Conservation (phyloP, 2,888 invertebrate genomes). For the Microctonus brassicae region DNA sequence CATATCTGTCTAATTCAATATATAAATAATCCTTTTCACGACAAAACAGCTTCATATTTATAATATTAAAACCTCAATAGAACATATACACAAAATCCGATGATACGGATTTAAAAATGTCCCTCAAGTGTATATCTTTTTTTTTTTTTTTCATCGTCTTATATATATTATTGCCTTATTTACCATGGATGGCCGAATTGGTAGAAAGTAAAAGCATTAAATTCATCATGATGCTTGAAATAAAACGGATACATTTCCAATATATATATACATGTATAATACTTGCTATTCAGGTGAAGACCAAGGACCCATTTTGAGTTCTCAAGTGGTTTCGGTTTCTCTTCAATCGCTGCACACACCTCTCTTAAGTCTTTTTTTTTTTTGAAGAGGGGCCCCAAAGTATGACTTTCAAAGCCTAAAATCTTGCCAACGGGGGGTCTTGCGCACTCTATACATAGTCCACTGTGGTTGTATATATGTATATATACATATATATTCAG, state of each 20-base stretch:
- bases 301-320: slow-evolving; percentile 53
- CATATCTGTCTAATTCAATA: too few relatives aligned
- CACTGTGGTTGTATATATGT: too few relatives aligned
- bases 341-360: slow-evolving; percentile 24
- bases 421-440: slow-evolving; percentile 61
- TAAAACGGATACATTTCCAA: slow-evolving; percentile 9
- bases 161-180: slow-evolving; percentile 53
- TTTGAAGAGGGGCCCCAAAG: slow-evolving; percentile 46
- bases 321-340: slow-evolving; percentile 61
- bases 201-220: not conserved
- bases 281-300: slow-evolving; percentile 48
- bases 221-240: not conserved
- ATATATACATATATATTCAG: too few relatives aligned
- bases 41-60: too few relatives aligned
- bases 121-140: slow-evolving; percentile 17
- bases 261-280: slow-evolving; percentile 19
- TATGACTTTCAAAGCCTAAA: slow-evolving; percentile 64
- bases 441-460: slow-evolving; percentile 43
- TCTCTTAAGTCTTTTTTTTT: slow-evolving; percentile 34
- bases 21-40: too few relatives aligned
- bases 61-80: not conserved
- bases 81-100: slow-evolving; percentile 45
- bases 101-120: slow-evolving; percentile 43
- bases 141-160: not conserved
- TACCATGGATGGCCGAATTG: slow-evolving; percentile 33